Evolutionary conservation across 2,113 vertebrate species (phyloP), one percentile per base, ranked within the genome.

Genomic region (Odocoileus hemionus): DNA sequence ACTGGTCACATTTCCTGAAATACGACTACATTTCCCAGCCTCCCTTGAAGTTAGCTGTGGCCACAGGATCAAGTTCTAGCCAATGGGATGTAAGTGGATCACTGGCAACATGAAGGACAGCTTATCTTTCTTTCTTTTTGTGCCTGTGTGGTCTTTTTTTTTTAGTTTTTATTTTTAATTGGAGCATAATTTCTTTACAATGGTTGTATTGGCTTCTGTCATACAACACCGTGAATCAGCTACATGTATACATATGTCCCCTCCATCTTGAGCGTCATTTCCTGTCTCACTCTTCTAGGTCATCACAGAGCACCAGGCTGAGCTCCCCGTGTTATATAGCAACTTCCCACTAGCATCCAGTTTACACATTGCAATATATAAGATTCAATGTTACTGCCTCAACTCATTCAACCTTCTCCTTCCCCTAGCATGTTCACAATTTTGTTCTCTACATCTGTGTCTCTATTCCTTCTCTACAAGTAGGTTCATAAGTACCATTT

Each of bases 1-100:
- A 43, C 11, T 30, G 25, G 13, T 1, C 16, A 26, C 4, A 2
- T 58, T 45, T 10, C 19, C 36, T 95, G n/a, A 67, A 47, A 13
- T 47, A 91, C 67, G 58, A 88, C n/a, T 91, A 74, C 45, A 55
- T 88, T 92, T 83, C 83, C 15, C 55, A 52, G n/a, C 2, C 12
- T 57, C 55, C 39, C 7, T 60, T 83, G 58, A 2, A 55, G 60
- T 25, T 58, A 54, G 3, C 5, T 55, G 5, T 86, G 79, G 47
- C 26, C 52, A 86, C 10, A 8, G 54, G 58, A 19, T 25, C 47
- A 60, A 85, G 2, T 45, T 70, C 58, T 61, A 61, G 36, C 33
- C 36, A 83, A 8, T 36, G 30, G 7, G 21, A 14, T 39, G 0
- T 45, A n/a, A 76, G 58, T 45, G 28, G 54, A n/a, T 60, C 13